These are phyloP conservation scores for Euura lappo DNA, from an alignment of 1,140 invertebrate species.

Conservation along the genomic window DNA sequence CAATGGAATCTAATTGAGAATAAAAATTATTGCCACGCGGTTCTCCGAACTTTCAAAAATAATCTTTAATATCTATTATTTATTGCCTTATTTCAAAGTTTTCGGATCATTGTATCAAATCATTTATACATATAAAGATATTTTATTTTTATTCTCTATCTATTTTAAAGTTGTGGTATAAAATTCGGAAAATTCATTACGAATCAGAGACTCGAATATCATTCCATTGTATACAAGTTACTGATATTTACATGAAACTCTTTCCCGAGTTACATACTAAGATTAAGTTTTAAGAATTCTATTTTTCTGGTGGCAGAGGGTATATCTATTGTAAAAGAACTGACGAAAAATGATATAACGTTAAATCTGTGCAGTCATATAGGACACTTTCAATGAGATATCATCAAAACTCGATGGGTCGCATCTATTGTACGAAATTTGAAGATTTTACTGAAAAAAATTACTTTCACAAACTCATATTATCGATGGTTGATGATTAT, in stretches of 20 bases:
- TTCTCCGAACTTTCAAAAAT: too few relatives aligned
- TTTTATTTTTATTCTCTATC: too few relatives aligned
- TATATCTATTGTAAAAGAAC: conserved; percentile 9
- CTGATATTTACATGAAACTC: neutral
- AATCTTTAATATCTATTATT: too few relatives aligned
- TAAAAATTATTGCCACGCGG: too few relatives aligned
- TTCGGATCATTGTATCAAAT: too few relatives aligned
- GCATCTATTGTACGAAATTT: conserved; percentile 8
- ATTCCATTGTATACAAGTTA: neutral
- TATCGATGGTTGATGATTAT: too few relatives aligned
- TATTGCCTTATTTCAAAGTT: too few relatives aligned
- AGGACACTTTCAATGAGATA: neutral
- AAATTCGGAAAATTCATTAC: too few relatives aligned
- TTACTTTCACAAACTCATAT: neutral
- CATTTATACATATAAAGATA: too few relatives aligned
- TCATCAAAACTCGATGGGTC: neutral
- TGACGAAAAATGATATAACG: conserved; percentile 16
- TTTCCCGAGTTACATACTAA: conserved; percentile 29
- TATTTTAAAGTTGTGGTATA: too few relatives aligned
- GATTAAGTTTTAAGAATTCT: conserved; percentile 60
- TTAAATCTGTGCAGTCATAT: conserved; percentile 13
- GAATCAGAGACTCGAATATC: neutral
- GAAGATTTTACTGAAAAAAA: conserved; percentile 7
- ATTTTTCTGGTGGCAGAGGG: conserved; percentile 52
- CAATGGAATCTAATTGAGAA: neutral